phyloP scores from a whole-genome alignment of 1,140 invertebrate genomes.

The Solenopsis invicta region DNA sequence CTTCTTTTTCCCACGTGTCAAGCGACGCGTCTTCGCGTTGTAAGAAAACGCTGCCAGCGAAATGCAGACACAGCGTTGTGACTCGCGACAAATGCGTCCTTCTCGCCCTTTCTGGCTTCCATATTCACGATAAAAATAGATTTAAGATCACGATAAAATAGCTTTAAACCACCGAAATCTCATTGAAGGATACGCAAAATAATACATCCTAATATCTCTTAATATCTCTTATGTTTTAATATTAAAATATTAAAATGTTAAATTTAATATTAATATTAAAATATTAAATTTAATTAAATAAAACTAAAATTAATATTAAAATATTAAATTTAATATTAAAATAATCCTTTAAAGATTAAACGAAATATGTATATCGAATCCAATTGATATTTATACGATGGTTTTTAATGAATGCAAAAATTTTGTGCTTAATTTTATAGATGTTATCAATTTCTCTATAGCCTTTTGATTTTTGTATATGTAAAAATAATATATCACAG shows the following conservation, averaged over 20 bases:
- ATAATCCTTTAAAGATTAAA: background rate
- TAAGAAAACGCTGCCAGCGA: conserved; percentile 54
- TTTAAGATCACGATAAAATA: no score
- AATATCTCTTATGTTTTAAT: no score
- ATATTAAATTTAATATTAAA: no score
- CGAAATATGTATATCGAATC: background rate
- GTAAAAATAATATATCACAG: background rate
- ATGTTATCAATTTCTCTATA: background rate
- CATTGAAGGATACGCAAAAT: background rate
- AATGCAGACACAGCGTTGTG: conserved; percentile 36
- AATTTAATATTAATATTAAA: no score
- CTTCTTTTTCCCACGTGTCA: conserved; percentile 70
- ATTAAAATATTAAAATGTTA: no score
- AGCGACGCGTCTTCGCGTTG: conserved; percentile 54
- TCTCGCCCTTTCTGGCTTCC: conserved; percentile 45
- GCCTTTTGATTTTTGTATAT: background rate
- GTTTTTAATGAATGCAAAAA: background rate
- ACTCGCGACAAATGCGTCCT: conserved; percentile 44
- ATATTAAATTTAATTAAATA: no score
- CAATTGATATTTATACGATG: background rate
- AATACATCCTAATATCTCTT: background rate
- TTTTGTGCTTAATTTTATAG: background rate
- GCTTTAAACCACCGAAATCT: background rate
- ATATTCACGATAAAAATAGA: background rate
- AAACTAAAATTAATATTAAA: no score